phyloP scores from a whole-genome alignment of 2,113 vertebrate species.

The Cepphus grylle region DNA sequence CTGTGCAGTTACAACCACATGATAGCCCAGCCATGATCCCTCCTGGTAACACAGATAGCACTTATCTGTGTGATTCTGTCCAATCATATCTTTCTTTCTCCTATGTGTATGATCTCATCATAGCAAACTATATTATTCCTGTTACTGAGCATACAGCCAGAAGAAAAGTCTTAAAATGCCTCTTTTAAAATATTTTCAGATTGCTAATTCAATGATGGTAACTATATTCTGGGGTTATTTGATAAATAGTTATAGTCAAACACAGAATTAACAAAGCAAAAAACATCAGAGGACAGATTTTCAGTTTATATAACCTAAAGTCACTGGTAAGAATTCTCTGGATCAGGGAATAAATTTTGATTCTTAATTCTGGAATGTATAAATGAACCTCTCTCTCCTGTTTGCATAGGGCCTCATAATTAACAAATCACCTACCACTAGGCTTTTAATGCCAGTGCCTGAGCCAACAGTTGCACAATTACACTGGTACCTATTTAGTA shows the following conservation, averaged over 20 bases:
- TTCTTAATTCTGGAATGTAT: background rate
- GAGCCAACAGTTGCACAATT: background rate
- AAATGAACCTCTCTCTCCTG: background rate
- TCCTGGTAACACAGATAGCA: background rate
- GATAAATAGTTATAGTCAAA: background rate
- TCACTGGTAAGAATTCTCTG: background rate
- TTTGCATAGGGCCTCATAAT: background rate
- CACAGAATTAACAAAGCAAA: background rate
- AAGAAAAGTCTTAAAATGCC: background rate
- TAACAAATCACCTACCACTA: background rate
- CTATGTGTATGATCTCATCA: background rate
- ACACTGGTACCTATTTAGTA: background rate
- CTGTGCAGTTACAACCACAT: background rate
- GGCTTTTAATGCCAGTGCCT: background rate
- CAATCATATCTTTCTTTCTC: background rate
- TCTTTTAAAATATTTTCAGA: background rate
- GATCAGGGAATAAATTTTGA: background rate
- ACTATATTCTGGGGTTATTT: background rate
- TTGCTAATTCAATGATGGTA: background rate
- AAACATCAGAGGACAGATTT: background rate
- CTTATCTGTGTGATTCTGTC: background rate
- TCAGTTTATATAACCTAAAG: background rate
- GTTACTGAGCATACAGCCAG: background rate
- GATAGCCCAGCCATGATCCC: background rate
- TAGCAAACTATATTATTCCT: background rate